These are phyloP conservation scores for Brachionus calyciflorus DNA, from an alignment of 1,140 invertebrate genomes.

Conservation along the genomic window DNA sequence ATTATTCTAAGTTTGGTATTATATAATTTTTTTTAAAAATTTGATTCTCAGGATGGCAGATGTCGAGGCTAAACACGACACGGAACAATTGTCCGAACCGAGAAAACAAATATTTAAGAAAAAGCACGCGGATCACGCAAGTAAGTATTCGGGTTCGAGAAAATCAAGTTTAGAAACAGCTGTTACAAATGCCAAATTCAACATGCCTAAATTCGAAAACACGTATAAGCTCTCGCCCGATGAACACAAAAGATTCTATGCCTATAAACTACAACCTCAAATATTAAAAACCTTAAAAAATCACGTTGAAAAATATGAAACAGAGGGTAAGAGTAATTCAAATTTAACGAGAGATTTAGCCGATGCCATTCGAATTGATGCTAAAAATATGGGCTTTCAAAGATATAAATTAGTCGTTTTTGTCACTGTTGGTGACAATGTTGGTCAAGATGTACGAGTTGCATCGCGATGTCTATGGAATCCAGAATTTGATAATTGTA, in stretches of 20 bases:
- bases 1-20: too few species aligned
- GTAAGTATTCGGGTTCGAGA: conserved; percentile 19
- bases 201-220: conserved; percentile 49
- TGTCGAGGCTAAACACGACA: background rate
- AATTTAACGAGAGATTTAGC: conserved; percentile 33
- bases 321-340: background rate
- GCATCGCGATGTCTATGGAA: conserved; percentile 54
- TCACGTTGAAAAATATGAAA: background rate
- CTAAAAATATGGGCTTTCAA: conserved; percentile 50
- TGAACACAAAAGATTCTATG: conserved; percentile 48
- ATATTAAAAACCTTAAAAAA: conserved; percentile 15
- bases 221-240: conserved; percentile 51
- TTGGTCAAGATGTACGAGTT: conserved; percentile 50
- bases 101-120: background rate
- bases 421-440: conserved; percentile 51
- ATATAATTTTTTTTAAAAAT: background rate
- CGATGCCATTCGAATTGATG: conserved; percentile 50
- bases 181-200: background rate
- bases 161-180: conserved; percentile 25
- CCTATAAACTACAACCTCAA: conserved; percentile 47
- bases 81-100: background rate
- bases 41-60: background rate
- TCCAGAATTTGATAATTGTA: conserved; percentile 51
- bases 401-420: conserved; percentile 53
- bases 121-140: background rate